phyloP scores from a whole-genome alignment of 2,888 invertebrate species.

The Agonopterix alstromeriana region DNA sequence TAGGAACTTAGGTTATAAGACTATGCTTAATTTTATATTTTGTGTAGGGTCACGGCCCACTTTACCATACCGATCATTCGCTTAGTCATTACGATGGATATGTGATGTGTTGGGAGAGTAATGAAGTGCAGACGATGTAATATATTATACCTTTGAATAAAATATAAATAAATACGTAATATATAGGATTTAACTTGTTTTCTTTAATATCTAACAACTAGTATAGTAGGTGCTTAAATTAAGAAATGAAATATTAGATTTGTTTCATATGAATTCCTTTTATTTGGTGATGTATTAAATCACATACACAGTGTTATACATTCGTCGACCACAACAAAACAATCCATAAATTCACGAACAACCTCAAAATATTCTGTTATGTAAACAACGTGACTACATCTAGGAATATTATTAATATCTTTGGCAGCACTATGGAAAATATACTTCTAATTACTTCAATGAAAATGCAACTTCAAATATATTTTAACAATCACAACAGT shows the following conservation, averaged over 20 bases:
- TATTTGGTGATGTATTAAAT: conserved; percentile 62
- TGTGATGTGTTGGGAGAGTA: conserved; percentile 61
- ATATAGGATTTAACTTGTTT: conserved; percentile 55
- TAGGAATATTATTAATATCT: conserved; percentile 67
- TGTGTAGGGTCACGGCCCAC: conserved; percentile 56
- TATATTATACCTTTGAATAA: conserved; percentile 75
- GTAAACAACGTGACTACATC: conserved; percentile 70
- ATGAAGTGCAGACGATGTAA: conserved; percentile 68
- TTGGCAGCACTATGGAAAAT: conserved; percentile 78
- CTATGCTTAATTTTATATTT: conserved; percentile 71
- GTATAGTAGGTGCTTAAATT: not conserved
- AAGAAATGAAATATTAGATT: not conserved
- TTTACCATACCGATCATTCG: conserved; percentile 66
- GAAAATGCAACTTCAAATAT: conserved; percentile 73
- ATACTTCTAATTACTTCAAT: conserved; percentile 69
- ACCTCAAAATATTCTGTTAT: conserved; percentile 68
- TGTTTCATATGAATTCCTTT: conserved; percentile 45
- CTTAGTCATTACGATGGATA: conserved; percentile 65
- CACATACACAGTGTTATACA: conserved; percentile 63
- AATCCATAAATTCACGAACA: conserved; percentile 66
- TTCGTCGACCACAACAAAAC: conserved; percentile 63
- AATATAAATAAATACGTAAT: conserved; percentile 76
- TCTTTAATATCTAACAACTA: conserved; percentile 1
- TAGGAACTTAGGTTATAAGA: conserved; percentile 58
- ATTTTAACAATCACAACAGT: conserved; percentile 71